These are phyloP conservation scores for Raja brachyura DNA, from an alignment of 2,113 vertebrate species.

Conservation along the genomic window DNA sequence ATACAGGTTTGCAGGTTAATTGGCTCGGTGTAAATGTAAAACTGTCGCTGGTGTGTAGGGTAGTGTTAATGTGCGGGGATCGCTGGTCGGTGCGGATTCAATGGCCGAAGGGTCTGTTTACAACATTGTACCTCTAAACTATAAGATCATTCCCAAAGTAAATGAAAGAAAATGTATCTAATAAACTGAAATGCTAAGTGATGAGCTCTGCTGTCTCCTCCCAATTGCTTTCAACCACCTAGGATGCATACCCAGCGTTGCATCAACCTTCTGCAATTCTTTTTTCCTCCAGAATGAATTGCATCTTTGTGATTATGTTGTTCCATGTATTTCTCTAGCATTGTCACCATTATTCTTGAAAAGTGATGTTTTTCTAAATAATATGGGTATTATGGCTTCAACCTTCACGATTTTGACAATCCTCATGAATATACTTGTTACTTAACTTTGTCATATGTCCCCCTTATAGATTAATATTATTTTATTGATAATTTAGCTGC, in stretches of 20 bases:
- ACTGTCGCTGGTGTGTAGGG: too few species aligned
- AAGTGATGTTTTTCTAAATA: neutral
- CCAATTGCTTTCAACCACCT: neutral
- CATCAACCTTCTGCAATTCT: neutral
- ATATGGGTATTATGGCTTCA: neutral
- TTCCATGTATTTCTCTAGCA: neutral
- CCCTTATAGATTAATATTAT: neutral
- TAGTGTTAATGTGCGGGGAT: too few species aligned
- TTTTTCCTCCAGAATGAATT: neutral
- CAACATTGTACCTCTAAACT: too few species aligned
- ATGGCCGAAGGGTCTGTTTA: too few species aligned
- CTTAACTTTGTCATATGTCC: neutral
- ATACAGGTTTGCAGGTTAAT: too few species aligned
- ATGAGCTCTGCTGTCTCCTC: neutral
- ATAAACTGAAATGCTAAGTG: neutral
- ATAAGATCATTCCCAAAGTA: neutral
- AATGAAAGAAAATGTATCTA: neutral
- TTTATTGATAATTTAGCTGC: neutral
- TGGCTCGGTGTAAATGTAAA: too few species aligned
- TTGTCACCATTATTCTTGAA: neutral
- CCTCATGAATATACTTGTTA: neutral
- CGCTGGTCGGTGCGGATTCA: too few species aligned
- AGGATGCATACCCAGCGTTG: neutral
- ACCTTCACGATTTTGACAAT: neutral
- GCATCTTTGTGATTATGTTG: neutral